Conservation (phyloP, 2,888 invertebrate genomes). For the Xestia ashworthii region DNA sequence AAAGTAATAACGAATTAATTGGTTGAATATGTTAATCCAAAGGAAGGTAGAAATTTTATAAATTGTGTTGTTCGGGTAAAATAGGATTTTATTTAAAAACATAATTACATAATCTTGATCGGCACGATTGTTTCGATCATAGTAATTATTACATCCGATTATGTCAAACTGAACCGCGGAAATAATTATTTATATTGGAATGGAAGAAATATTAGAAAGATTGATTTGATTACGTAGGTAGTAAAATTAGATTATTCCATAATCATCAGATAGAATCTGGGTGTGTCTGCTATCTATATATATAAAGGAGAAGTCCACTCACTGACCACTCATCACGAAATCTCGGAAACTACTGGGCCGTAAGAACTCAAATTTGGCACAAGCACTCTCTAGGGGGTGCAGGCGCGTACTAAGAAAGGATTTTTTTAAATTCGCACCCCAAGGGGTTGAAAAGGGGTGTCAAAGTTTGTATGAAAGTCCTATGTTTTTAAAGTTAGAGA, state of each 20-base stretch:
- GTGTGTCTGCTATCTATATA: constrained; percentile 44
- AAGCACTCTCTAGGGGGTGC: too few species aligned
- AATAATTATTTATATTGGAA: constrained; percentile 39
- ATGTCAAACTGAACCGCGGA: constrained; percentile 24
- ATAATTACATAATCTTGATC: constrained; percentile 1
- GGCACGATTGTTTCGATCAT: constrained; percentile 13
- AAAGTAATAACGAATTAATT: constrained; percentile 54
- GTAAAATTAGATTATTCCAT: constrained; percentile 22
- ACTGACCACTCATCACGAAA: too few species aligned
- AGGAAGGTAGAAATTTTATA: constrained; percentile 36
- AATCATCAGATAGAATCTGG: constrained; percentile 19
- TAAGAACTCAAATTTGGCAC: too few species aligned
- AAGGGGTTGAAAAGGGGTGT: too few species aligned
- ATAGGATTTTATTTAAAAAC: neutral
- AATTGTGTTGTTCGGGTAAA: constrained; percentile 38
- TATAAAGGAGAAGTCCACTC: too few species aligned
- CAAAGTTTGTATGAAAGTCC: too few species aligned
- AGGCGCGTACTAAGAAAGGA: too few species aligned
- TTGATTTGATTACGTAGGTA: constrained; percentile 41
- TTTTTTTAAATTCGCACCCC: too few species aligned
- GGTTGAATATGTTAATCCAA: constrained; percentile 52
- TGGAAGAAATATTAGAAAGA: constrained; percentile 45
- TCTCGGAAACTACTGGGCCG: too few species aligned
- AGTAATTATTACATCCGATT: constrained; percentile 30
- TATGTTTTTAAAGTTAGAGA: too few species aligned